A percentile compares a stretch with the other conserved stretches of the same genome.
Evolutionary conservation across 2,113 vertebrate genomes (phyloP).

Genomic region (Elephas maximus): DNA sequence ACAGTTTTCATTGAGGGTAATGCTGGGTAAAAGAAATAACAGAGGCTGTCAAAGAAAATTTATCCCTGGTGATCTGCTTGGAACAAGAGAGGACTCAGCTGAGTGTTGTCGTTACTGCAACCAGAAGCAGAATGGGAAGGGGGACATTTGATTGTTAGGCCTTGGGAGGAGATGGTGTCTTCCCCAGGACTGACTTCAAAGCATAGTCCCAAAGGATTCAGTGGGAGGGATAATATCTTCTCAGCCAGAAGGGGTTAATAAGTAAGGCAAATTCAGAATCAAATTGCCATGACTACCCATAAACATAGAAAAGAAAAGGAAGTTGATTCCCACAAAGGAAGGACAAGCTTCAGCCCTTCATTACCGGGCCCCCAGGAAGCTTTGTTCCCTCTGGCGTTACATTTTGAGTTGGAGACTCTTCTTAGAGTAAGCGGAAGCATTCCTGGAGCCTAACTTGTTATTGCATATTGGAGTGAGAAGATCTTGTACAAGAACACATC

Average conservation of each 20-base stretch:
- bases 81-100: background rate
- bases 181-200: background rate
- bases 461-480: background rate
- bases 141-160: background rate
- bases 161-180: background rate
- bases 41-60: background rate
- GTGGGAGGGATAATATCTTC: background rate
- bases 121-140: background rate
- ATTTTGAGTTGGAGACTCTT: background rate
- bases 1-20: background rate
- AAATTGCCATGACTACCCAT: background rate
- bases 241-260: background rate
- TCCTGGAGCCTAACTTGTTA: background rate
- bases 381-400: background rate
- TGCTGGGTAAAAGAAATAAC: background rate
- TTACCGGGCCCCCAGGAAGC: too few species aligned
- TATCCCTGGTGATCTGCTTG: background rate
- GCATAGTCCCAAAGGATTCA: background rate
- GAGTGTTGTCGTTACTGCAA: background rate
- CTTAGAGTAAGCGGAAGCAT: background rate
- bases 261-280: background rate
- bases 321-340: background rate
- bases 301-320: background rate
- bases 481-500: background rate
- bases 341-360: too few species aligned